phyloP scores from a whole-genome alignment of 1,140 invertebrate genomes.

The Anastrepha obliqua region DNA sequence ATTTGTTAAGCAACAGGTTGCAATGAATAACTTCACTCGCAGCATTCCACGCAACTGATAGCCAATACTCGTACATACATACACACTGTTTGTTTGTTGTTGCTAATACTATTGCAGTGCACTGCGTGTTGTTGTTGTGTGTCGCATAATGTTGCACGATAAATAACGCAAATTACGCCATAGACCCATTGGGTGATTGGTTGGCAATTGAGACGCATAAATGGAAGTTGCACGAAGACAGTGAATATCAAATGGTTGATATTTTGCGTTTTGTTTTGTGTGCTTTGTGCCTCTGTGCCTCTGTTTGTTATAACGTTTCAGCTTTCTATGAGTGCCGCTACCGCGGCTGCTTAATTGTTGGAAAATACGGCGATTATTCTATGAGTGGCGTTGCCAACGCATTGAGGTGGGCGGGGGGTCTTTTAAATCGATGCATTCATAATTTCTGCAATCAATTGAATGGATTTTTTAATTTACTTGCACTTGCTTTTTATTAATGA shows the following conservation, averaged over 20 bases:
- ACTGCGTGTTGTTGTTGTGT: neutral
- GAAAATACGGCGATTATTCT: neutral
- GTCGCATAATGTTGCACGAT: neutral
- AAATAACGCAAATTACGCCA: constrained; percentile 46
- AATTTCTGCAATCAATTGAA: neutral
- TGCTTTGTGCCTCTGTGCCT: neutral
- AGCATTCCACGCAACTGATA: constrained; percentile 1
- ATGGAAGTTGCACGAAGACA: neutral
- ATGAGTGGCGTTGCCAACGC: neutral
- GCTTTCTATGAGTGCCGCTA: neutral
- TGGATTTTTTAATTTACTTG: no score
- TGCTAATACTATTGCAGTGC: neutral
- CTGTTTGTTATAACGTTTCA: neutral
- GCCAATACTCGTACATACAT: neutral
- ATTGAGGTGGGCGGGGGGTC: neutral
- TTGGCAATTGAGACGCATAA: constrained; percentile 44
- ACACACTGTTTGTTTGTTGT: neutral
- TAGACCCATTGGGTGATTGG: constrained; percentile 28
- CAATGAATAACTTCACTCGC: constrained; percentile 39
- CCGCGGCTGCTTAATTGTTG: neutral
- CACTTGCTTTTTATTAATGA: no score
- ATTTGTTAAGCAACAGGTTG: constrained; percentile 44
- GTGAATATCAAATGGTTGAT: constrained; percentile 14
- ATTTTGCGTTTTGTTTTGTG: neutral
- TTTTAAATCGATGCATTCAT: neutral